phyloP scores from a whole-genome alignment of 2,888 invertebrate genomes.

The Fragum fragum region DNA sequence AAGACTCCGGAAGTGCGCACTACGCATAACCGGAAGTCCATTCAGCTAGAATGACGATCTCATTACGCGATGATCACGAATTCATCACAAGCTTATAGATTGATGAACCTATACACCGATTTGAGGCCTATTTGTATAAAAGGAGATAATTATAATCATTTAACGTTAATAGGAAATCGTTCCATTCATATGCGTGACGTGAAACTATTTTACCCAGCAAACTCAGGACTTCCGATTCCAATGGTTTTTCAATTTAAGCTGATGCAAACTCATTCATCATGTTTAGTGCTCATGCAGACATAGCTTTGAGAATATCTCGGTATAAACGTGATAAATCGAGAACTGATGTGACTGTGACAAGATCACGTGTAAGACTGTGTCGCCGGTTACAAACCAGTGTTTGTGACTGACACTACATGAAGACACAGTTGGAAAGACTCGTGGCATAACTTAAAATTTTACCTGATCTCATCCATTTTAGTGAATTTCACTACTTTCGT shows the following conservation, averaged over 20 bases:
- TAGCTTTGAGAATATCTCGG: conserved; percentile 5
- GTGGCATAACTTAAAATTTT: too few relatives aligned
- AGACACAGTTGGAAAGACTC: too few relatives aligned
- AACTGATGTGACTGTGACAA: neutral
- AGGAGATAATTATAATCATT: conserved; percentile 56
- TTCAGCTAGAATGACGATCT: conserved; percentile 60
- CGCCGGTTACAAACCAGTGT: neutral
- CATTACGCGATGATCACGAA: conserved; percentile 51
- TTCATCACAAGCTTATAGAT: conserved; percentile 57
- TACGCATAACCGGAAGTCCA: conserved; percentile 59
- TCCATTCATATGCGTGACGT: conserved; percentile 48
- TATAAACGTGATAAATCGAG: conserved; percentile 23
- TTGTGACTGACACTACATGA: too few relatives aligned
- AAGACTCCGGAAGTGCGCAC: conserved; percentile 41
- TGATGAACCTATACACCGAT: conserved; percentile 47
- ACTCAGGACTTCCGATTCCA: conserved; percentile 54
- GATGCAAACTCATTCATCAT: conserved; percentile 60
- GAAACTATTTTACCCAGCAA: conserved; percentile 47
- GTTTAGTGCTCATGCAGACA: conserved; percentile 9
- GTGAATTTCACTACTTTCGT: too few relatives aligned
- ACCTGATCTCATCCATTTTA: too few relatives aligned
- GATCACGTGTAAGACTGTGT: neutral
- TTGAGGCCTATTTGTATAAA: conserved; percentile 37
- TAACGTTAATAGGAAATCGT: conserved; percentile 49
- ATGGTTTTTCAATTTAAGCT: conserved; percentile 54